These are phyloP conservation scores for Manacus vitellinus DNA, from an alignment of 2,113 vertebrate genomes.

Conservation along the genomic window DNA sequence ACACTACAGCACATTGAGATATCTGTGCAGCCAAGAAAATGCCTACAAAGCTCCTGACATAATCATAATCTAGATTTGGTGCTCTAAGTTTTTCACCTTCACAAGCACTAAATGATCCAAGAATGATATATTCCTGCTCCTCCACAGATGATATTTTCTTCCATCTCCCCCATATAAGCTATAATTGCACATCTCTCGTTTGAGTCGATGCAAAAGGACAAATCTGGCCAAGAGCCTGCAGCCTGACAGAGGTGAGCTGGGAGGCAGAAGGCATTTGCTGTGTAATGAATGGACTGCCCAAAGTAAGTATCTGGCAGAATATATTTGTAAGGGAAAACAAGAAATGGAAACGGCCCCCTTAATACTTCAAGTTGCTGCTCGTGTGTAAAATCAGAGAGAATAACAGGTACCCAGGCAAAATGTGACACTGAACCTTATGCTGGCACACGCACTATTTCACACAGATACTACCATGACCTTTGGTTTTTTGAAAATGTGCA, in stretches of 20 bases:
- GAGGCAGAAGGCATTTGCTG: slow-evolving; percentile 1
- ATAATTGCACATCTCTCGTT: slow-evolving; percentile 16
- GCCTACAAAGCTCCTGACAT: not conserved
- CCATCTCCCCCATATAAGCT: slow-evolving; percentile 18
- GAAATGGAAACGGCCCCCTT: slow-evolving; percentile 2
- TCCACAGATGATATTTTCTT: slow-evolving; percentile 43
- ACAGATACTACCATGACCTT: slow-evolving; percentile 32
- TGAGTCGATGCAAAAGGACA: not conserved
- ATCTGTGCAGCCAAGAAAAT: not conserved
- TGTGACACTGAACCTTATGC: slow-evolving; percentile 12
- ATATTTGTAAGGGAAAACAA: slow-evolving; percentile 5
- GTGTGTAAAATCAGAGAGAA: slow-evolving; percentile 22
- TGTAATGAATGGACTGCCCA: slow-evolving; percentile 22
- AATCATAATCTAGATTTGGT: not conserved
- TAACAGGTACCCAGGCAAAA: slow-evolving; percentile 27
- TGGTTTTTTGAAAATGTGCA: not conserved
- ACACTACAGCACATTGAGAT: not conserved
- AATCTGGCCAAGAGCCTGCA: slow-evolving; percentile 12
- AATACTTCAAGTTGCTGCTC: not conserved
- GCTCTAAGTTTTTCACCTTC: slow-evolving; percentile 16
- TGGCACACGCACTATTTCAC: slow-evolving; percentile 5
- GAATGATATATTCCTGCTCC: slow-evolving; percentile 17
- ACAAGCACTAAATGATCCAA: slow-evolving; percentile 26
- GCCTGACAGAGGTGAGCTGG: slow-evolving; percentile 15
- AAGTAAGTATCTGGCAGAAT: not conserved